phyloP scores from a whole-genome alignment of 2,888 invertebrate species.

The Empis livida region DNA sequence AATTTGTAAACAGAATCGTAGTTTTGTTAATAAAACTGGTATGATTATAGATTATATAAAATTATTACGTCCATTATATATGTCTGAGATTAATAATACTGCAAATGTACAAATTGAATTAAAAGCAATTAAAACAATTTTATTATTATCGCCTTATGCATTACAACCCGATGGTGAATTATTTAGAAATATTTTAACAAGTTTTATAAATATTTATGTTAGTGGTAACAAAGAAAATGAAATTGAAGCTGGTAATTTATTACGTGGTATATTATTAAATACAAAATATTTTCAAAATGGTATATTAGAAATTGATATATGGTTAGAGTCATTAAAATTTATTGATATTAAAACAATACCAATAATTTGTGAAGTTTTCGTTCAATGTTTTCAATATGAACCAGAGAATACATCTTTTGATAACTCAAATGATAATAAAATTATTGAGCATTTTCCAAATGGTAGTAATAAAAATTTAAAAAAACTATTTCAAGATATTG shows the following conservation, averaged over 20 bases:
- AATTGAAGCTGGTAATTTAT: slow-evolving; percentile 41
- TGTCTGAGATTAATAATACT: slow-evolving; percentile 6
- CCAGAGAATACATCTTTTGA: slow-evolving; percentile 10
- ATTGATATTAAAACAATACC: slow-evolving; percentile 19
- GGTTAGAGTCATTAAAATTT: slow-evolving; percentile 41
- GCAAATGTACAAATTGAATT: slow-evolving; percentile 24
- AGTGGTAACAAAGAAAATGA: slow-evolving; percentile 25
- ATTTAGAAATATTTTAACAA: slow-evolving; percentile 42
- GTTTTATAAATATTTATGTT: slow-evolving; percentile 43
- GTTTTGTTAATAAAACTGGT: slow-evolving; percentile 30
- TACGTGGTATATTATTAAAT: slow-evolving; percentile 45
- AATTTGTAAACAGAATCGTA: slow-evolving; percentile 29
- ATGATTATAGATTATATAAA: slow-evolving; percentile 30
- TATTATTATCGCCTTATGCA: slow-evolving; percentile 37
- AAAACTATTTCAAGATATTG: slow-evolving; percentile 33
- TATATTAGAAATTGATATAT: slow-evolving; percentile 48
- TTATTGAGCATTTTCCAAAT: slow-evolving; percentile 9
- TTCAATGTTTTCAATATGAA: slow-evolving; percentile 7
- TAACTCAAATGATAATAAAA: slow-evolving; percentile 17
- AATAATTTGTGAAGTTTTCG: slow-evolving; percentile 20
- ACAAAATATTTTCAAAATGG: slow-evolving; percentile 50
- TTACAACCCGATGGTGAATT: slow-evolving; percentile 40
- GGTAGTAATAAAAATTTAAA: slow-evolving; percentile 19
- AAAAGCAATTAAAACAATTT: slow-evolving; percentile 32
- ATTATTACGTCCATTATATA: slow-evolving; percentile 29